Percentiles rank a stretch among this genome's conserved stretches.
Conservation (phyloP, 2,797 vertebrate genomes). For the Onychomys leucogaster region DNA sequence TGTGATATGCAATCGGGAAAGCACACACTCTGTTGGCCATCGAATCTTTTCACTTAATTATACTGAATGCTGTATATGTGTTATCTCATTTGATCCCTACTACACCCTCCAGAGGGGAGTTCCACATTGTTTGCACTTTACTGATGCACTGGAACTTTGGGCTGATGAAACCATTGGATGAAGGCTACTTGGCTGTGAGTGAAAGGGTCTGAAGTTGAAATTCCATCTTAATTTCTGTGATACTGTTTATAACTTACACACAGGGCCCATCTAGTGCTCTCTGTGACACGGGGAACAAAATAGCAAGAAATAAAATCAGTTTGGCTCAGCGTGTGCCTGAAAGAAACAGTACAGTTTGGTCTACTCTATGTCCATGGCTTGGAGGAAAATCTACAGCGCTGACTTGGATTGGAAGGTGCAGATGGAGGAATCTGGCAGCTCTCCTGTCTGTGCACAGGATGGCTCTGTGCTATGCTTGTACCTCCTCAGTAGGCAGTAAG, state of each 20-base stretch:
- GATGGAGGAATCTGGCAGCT: not conserved
- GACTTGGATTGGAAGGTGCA: not conserved
- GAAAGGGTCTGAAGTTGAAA: not conserved
- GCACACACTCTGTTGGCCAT: not conserved
- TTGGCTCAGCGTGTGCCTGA: not conserved
- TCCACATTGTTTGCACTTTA: not conserved
- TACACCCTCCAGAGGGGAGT: not conserved
- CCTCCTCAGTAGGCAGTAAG: conserved; percentile 93
- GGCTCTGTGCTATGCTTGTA: conserved; percentile 17
- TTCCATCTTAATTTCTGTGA: conserved; percentile 18
- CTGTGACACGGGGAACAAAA: not conserved
- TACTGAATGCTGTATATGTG: not conserved
- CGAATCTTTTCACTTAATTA: not conserved
- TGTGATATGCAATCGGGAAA: not conserved
- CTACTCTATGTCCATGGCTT: not conserved
- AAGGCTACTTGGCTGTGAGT: not conserved
- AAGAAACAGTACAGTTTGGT: not conserved
- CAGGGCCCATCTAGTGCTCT: not conserved
- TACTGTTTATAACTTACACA: not conserved
- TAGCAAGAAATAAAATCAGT: not conserved
- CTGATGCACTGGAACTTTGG: not conserved
- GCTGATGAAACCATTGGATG: not conserved
- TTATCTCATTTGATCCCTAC: not conserved
- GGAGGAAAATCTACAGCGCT: not conserved
- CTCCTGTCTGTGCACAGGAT: conserved; percentile 9